These are phyloP conservation scores for Neolamprologus tretocephalus DNA, from an alignment of 2,113 vertebrate species.

Conservation along the genomic window DNA sequence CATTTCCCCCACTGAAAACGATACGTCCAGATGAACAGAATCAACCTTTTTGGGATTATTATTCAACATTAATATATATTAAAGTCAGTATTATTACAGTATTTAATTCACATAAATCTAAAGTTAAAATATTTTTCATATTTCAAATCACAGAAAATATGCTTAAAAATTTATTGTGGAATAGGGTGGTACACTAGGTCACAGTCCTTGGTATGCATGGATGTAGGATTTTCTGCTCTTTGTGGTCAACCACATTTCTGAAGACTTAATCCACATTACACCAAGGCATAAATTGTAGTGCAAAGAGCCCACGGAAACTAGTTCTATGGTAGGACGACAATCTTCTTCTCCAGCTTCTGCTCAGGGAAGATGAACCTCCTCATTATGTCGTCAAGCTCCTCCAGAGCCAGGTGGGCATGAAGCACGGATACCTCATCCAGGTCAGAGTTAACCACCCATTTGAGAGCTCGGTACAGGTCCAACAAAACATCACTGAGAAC, in stretches of 20 bases:
- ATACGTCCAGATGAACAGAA: not conserved
- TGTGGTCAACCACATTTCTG: not conserved
- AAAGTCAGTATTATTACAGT: not conserved
- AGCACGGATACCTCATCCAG: constrained; percentile 72
- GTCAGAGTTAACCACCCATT: constrained; percentile 76
- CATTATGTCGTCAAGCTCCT: constrained; percentile 82
- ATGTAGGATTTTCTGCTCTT: not conserved
- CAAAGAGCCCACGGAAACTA: not conserved
- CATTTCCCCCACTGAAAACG: not conserved
- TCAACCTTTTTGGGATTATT: not conserved
- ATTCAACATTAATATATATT: not conserved
- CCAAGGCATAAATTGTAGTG: not conserved
- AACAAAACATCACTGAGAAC: constrained; percentile 79
- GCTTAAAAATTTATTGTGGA: not conserved
- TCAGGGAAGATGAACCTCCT: constrained; percentile 80
- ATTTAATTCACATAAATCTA: not conserved
- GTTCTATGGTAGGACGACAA: constrained; percentile 79
- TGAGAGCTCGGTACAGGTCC: constrained; percentile 90
- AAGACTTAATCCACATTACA: not conserved
- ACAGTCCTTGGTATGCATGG: not conserved
- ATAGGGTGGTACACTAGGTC: not conserved
- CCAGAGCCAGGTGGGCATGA: constrained; percentile 87
- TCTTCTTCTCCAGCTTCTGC: constrained; percentile 87
- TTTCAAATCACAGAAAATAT: not conserved
- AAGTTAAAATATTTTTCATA: not conserved